Base-by-base conservation (phyloP, 2,797 vertebrate species). In the Alca torda region DNA sequence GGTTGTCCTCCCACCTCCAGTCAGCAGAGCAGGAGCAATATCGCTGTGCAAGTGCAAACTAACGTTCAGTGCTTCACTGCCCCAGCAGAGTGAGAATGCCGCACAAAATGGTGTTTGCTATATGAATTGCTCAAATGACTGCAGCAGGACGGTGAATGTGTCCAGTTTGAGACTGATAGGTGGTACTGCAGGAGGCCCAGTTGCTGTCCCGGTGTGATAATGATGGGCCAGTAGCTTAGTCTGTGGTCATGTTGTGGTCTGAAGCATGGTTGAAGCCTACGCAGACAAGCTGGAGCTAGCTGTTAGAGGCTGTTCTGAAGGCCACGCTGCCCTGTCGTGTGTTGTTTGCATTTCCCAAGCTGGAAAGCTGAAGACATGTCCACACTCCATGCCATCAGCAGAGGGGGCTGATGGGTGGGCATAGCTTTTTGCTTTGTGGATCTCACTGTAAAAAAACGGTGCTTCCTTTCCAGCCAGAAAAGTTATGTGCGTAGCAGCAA, bases 61-160 rank as follows among this genome's bases (percentile, higher is more conserved):
- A 16, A 53, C 10, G 4, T 73, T 39, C 1, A 1, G 23, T 25
- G 26, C 9, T 68, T 57, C 3, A 4, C 18, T 68, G 18, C 10
- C 24, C 12, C 3, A 3, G 11, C 30, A 33, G 43, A 25, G 43
- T 8, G 23, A 16, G 6, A 8, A 11, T 37, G 16, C 8, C 51
- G 33, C 19, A 16, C 16, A 24, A 2, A 9, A 16, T 45, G 16
- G 24, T 63, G n/a, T 16, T 63, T 41, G 15, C 63, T 74, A 33
- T 6, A 1, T 11, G 15, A 28, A 59, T 24, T 64, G 20, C 39
- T 74, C 3, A 0, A n/a, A 51, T 0, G 1, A n/a, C 68, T 43
- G 51, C 46, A 70, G 24, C 15, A 75, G 45, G 4, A 54, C 9
- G 24, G 4, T 19, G 28, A 81, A 56, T 4, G 11, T 19, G 19